phyloP scores from a whole-genome alignment of 1,140 invertebrate species.

The Euwallacea similis region DNA sequence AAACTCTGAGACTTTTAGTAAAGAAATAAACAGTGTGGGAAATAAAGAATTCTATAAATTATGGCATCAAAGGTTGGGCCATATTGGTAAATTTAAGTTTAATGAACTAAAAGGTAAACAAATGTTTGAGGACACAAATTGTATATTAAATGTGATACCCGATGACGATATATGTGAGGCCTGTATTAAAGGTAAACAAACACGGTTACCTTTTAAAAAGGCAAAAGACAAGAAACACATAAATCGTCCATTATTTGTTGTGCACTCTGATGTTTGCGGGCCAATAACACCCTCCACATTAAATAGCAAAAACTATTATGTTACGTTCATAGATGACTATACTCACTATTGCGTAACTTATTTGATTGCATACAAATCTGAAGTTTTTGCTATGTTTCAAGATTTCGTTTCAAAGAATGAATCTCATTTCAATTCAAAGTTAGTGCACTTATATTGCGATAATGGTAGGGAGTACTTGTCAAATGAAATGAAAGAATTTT shows the following conservation, averaged over 20 bases:
- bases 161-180: no score
- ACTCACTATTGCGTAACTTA: constrained; percentile 49
- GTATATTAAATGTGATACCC: no score
- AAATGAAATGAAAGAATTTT: constrained; percentile 52
- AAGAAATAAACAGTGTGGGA: no score
- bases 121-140: no score
- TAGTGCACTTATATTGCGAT: constrained; percentile 25
- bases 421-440: constrained; percentile 23
- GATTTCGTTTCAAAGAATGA: constrained; percentile 31
- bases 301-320: constrained; percentile 52
- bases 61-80: no score
- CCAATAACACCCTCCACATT: constrained; percentile 52
- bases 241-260: constrained; percentile 52
- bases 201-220: constrained; percentile 50
- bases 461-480: constrained; percentile 51
- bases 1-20: no score
- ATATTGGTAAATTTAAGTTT: no score
- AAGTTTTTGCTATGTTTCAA: constrained; percentile 51
- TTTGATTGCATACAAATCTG: constrained; percentile 49
- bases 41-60: no score
- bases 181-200: constrained; percentile 53
- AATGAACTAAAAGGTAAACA: no score
- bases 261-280: constrained; percentile 55
- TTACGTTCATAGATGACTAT: constrained; percentile 49
- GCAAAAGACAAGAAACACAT: constrained; percentile 49